phyloP scores from a whole-genome alignment of 2,888 invertebrate species.

The Tholera decimalis region DNA sequence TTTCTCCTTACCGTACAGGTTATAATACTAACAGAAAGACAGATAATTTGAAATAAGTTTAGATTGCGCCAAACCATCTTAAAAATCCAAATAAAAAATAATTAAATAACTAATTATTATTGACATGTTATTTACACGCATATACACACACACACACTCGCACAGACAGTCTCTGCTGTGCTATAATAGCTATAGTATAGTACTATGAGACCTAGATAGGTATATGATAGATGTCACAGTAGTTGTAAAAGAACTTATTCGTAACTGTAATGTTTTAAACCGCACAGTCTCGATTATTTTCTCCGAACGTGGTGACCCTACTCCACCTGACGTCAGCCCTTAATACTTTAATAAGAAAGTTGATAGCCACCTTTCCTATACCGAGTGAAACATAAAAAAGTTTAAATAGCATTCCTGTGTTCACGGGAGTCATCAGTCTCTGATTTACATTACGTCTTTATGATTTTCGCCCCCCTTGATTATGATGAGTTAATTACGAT shows the following conservation, averaged over 20 bases:
- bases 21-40: no score
- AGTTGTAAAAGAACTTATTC: not conserved
- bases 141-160: no score
- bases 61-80: no score
- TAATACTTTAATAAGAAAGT: slow-evolving; percentile 86
- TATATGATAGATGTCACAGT: no score
- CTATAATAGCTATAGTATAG: not conserved
- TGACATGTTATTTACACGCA: no score
- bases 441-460: slow-evolving; percentile 62
- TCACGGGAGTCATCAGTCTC: slow-evolving; percentile 57
- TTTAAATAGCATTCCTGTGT: slow-evolving; percentile 75
- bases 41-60: no score
- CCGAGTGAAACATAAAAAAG: slow-evolving; percentile 71
- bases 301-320: slow-evolving; percentile 54
- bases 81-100: no score
- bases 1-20: no score
- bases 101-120: no score
- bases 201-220: no score
- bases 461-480: slow-evolving; percentile 40
- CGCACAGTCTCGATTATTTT: slow-evolving; percentile 13
- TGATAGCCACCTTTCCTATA: slow-evolving; percentile 74
- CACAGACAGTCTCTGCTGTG: no score
- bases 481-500: slow-evolving; percentile 45
- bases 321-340: slow-evolving; percentile 72
- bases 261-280: not conserved